phyloP scores from a whole-genome alignment of 1,140 invertebrate species.

The Drosophila tani region DNA sequence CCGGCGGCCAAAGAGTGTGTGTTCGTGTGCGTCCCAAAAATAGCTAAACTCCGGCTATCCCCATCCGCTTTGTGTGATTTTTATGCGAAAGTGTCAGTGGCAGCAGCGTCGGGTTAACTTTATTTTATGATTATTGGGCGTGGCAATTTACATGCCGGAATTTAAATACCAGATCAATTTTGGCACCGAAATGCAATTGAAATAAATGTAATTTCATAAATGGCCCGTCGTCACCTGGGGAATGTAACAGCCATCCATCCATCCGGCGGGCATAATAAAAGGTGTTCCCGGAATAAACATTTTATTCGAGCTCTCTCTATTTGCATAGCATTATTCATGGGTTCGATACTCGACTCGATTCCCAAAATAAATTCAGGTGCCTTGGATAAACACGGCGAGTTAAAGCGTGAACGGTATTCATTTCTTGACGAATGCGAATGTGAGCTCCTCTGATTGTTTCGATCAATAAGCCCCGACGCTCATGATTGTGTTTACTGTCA shows the following conservation, averaged over 20 bases:
- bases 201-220: slow-evolving; percentile 43
- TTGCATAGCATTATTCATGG: slow-evolving; percentile 30
- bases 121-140: slow-evolving; percentile 20
- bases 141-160: slow-evolving; percentile 12
- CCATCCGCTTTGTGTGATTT: slow-evolving; percentile 31
- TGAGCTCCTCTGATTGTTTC: slow-evolving; percentile 27
- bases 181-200: slow-evolving; percentile 40
- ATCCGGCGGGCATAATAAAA: slow-evolving; percentile 16
- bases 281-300: slow-evolving; percentile 34
- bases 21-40: slow-evolving; percentile 39
- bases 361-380: slow-evolving; percentile 25
- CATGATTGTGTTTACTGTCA: slow-evolving; percentile 70
- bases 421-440: slow-evolving; percentile 25
- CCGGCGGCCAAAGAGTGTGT: slow-evolving; percentile 22
- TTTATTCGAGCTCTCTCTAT: slow-evolving; percentile 31
- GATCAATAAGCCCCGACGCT: slow-evolving; percentile 56
- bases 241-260: not conserved
- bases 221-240: slow-evolving; percentile 1
- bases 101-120: slow-evolving; percentile 15
- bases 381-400: slow-evolving; percentile 32
- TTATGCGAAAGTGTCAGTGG: slow-evolving; percentile 26
- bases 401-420: slow-evolving; percentile 23
- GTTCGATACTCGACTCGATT: not conserved
- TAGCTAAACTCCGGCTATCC: slow-evolving; percentile 9
- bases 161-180: slow-evolving; percentile 39